Base-by-base conservation (phyloP, 2,888 invertebrate genomes). In the Dryomyza anilis region DNA sequence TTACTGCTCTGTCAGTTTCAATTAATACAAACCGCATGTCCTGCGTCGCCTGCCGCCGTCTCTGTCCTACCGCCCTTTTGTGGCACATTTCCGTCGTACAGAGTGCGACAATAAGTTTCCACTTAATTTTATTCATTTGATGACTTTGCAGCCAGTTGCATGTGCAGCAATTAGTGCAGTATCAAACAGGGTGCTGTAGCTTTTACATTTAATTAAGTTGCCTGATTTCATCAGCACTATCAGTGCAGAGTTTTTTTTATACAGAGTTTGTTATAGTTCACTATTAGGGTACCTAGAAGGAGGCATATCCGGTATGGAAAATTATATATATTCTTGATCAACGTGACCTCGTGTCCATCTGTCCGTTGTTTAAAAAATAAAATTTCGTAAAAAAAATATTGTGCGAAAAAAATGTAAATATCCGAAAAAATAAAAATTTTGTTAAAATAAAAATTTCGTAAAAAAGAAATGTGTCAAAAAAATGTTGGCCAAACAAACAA, bases 51-150 rank as follows among this genome's bases (percentile, higher is more conserved):
- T 23, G 7, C 1, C 10, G 23, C 21, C 25, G 14, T 25, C 25
- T 12, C 21, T 10, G 6, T 23, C 25, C 23, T 21, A 21, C 1
- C 25, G 2, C 48, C 4, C 25, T 48, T 25, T 48, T 59, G 59
- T 30, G 39, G 6, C 33, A 46, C 48, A 48, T 48, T 48, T 59
- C 48, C 59, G 59, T 33, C 48, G 59, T 25, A 19, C 33, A 12
- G 19, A 29, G 58, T 46, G 30, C 21, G 48, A 46, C 36, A 33
- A 21, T 33, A 59, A 59, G 46, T 57, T 70, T 67, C 74, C 78
- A 76, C 76, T 76, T 76, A 78, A 76, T 78, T 76, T 76, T 76
- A 76, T 76, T 76, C 78, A 76, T 78, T 76, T 74, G 76, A 76
- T 73, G n/a, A n/a, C n/a, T n/a, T 73, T 74, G 50, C 46, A 25